Evolutionary conservation across 2,888 invertebrate species (phyloP).

Genomic region (Metacarcinus magister): DNA sequence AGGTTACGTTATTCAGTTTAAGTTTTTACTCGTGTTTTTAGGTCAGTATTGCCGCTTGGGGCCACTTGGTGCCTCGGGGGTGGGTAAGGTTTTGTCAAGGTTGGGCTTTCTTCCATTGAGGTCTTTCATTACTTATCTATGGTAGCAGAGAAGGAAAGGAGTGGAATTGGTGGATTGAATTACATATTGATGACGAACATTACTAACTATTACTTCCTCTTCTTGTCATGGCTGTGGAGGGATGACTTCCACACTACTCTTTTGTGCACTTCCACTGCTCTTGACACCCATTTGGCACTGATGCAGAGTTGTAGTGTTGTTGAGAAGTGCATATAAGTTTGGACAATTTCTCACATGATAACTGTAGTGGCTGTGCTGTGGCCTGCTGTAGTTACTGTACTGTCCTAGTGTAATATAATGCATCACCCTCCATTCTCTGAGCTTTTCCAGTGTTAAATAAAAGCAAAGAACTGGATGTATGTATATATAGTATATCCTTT

Average conservation of each 20-base stretch:
- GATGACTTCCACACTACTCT: not conserved
- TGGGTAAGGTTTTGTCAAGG: not conserved
- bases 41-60: not conserved
- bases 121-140: not conserved
- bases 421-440: too few species aligned
- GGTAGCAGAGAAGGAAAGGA: conserved; percentile 4
- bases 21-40: not conserved
- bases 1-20: not conserved
- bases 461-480: too few species aligned
- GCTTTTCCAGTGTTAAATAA: too few species aligned
- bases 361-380: not conserved
- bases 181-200: not conserved
- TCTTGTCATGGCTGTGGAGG: not conserved
- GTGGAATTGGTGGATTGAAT: not conserved
- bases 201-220: not conserved
- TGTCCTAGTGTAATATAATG: not conserved
- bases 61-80: not conserved
- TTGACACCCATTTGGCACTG: not conserved
- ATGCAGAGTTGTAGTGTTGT: not conserved
- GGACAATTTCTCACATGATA: not conserved
- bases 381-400: not conserved
- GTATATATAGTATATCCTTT: too few species aligned
- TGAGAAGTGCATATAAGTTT: not conserved
- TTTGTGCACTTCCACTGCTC: not conserved
- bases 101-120: conserved; percentile 9